These are phyloP conservation scores for Tricholauxania praeusta DNA, from an alignment of 2,888 invertebrate species.

Conservation along the genomic window DNA sequence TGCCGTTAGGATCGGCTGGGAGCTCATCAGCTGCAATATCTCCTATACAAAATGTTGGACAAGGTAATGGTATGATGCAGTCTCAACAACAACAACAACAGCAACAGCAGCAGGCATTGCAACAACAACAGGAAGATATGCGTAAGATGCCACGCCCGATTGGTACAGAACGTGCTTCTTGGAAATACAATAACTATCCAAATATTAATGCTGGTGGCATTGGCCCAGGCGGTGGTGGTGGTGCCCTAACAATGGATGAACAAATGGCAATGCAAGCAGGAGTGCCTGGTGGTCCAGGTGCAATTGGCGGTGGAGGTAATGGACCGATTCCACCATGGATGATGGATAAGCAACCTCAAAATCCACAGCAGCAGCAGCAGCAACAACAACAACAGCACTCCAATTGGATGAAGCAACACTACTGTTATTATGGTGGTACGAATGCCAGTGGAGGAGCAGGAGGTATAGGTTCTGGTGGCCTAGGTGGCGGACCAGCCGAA, in stretches of 20 bases:
- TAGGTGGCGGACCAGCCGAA: slow-evolving; percentile 50
- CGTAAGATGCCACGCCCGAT: slow-evolving; percentile 77
- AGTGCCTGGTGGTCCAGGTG: slow-evolving; percentile 31
- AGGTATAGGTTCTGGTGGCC: slow-evolving; percentile 45
- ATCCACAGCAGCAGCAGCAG: slow-evolving; percentile 47
- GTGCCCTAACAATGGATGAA: slow-evolving; percentile 55
- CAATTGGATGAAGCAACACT: slow-evolving; percentile 62
- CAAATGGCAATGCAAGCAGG: slow-evolving; percentile 46
- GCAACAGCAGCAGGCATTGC: slow-evolving; percentile 46
- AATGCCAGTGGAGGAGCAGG: slow-evolving; percentile 42
- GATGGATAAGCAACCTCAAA: slow-evolving; percentile 49
- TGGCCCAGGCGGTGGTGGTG: slow-evolving; percentile 45
- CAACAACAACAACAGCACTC: slow-evolving; percentile 55
- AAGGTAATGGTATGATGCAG: slow-evolving; percentile 39
- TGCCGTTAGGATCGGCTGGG: slow-evolving; percentile 53
- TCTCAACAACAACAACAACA: slow-evolving; percentile 44
- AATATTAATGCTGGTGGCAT: slow-evolving; percentile 52
- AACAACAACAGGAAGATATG: slow-evolving; percentile 61
- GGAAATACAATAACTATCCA: slow-evolving; percentile 65
- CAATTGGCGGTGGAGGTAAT: slow-evolving; percentile 44
- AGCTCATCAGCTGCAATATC: slow-evolving; percentile 67
- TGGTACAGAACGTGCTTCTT: slow-evolving; percentile 79
- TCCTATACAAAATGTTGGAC: slow-evolving; percentile 60
- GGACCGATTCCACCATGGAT: slow-evolving; percentile 57
- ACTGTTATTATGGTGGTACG: slow-evolving; percentile 59